These are phyloP conservation scores for Argyrosomus regius DNA, from an alignment of 2,797 vertebrate genomes.

Conservation along the genomic window DNA sequence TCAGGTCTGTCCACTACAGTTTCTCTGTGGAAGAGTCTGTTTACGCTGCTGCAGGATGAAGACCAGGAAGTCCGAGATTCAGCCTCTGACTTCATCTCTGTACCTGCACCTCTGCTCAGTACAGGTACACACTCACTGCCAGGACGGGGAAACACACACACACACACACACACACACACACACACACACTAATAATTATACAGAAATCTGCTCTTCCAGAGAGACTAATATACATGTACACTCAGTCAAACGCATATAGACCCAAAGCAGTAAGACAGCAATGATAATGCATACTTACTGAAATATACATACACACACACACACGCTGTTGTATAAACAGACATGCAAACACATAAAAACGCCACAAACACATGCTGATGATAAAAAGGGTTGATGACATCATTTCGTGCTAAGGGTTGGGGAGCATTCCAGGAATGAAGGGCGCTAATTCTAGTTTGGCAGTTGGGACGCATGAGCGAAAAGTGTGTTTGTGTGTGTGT, in stretches of 20 bases:
- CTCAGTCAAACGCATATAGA: background rate
- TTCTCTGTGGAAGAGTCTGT: conserved; percentile 90
- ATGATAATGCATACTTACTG: conserved; percentile 1
- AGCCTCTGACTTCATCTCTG: conserved; percentile 88
- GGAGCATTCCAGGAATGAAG: conserved; percentile 68
- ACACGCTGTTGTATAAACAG: background rate
- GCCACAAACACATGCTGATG: conserved; percentile 49
- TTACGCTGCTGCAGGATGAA: conserved; percentile 93
- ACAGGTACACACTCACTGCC: conserved; percentile 70
- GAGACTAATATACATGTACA: background rate
- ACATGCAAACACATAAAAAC: conserved; percentile 19
- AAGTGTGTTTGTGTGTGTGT: conserved; percentile 19
- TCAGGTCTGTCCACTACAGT: conserved; percentile 89
- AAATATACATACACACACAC: background rate
- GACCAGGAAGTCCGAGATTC: conserved; percentile 90
- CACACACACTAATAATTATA: background rate
- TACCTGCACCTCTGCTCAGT: conserved; percentile 70
- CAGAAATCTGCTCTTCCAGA: background rate
- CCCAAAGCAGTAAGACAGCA: conserved; percentile 4
- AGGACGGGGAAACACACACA: no score
- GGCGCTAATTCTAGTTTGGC: conserved; percentile 53
- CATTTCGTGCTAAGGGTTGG: conserved; percentile 47
- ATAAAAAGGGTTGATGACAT: conserved; percentile 54
- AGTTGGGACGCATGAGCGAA: background rate
- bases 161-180: no score